Evolutionary conservation across 2,888 invertebrate species (phyloP), one percentile per base, ranked within the genome.

Genomic region (Drosophila pseudotakahashii): DNA sequence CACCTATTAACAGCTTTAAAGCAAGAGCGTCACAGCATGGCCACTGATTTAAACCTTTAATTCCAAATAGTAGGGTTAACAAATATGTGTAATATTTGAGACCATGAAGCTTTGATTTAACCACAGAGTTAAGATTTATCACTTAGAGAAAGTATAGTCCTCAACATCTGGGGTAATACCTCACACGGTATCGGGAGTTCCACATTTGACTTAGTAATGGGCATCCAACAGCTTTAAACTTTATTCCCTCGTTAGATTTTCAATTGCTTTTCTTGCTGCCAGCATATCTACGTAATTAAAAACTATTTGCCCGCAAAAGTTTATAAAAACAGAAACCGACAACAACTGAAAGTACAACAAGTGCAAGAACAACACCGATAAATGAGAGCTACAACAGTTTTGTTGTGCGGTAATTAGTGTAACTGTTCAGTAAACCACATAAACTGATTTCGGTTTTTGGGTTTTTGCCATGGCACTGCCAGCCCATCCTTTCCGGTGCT

Each of bases 321-420:
- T 80, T 66, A 68, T 72, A 63, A 66, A 79, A 70, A 64, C 59
- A 71, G 54, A 42, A 48, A 37, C 48, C 34, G 52, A 39, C 37
- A 64, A 39, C 47, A 73, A 51, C 10, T 42, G 7, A 48, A 54
- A 51, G 41, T 19, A 30, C 41, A 63, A 50, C 42, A 54, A 61
- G 36, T 16, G 36, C 13, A 48, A 53, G 58, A 58, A 50, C 48
- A 41, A 58, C 48, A 41, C 11, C 30, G 50, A 32, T 52, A 44
- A 66, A 37, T 63, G 41, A 37, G 55, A 69, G 44, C 62, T 37
- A 42, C 54, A 32, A 36, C 39, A 34, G 19, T 37, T 57, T 79
- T 68, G 54, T 67, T 77, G 83, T 68, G 66, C 67, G 83, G 76
- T 86, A 80, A 81, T 81, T 83, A 83, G 78, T 69, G 60, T 55